A percentile compares a stretch with the other conserved stretches of the same genome.
Conservation (phyloP, 2,113 vertebrate species). For the Stigmatopora argus region DNA sequence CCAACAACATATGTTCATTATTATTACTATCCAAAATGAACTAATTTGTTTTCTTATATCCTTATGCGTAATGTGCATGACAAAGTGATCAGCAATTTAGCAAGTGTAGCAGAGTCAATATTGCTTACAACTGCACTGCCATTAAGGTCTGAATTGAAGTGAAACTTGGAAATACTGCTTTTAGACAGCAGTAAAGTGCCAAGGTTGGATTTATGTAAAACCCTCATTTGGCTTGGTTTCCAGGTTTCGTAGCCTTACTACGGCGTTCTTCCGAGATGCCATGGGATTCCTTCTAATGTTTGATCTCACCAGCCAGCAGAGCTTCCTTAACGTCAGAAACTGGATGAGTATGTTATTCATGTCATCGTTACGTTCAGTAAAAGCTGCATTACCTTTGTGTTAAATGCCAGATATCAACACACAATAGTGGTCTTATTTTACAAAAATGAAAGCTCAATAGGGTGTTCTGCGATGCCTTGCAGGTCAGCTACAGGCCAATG, state of each 20-base stretch:
- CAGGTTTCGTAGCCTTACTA: conserved; percentile 85
- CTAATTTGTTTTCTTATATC: no score
- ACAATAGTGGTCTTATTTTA: not conserved
- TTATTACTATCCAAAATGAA: no score
- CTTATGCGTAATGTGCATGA: no score
- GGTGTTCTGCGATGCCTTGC: not conserved
- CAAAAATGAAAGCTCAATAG: not conserved
- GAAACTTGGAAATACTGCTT: no score
- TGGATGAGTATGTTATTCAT: conserved; percentile 90
- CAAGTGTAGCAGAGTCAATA: no score
- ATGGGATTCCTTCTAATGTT: conserved; percentile 97
- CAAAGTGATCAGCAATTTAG: no score
- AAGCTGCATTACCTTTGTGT: not conserved
- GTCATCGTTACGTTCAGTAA: not conserved
- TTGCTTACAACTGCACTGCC: no score
- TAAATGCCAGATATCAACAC: not conserved
- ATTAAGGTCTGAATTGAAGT: no score
- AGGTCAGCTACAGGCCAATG: conserved; percentile 92
- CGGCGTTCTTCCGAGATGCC: conserved; percentile 93
- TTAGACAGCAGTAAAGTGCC: no score
- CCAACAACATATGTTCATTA: no score
- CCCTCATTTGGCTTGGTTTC: not conserved
- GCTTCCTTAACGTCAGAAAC: conserved; percentile 92
- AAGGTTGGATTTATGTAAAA: not conserved
- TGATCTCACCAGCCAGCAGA: conserved; percentile 93